A percentile compares a stretch with the other conserved stretches of the same genome.
These are phyloP conservation scores for Brachylomia viminalis DNA, from an alignment of 2,888 invertebrate genomes.

Conservation along the genomic window DNA sequence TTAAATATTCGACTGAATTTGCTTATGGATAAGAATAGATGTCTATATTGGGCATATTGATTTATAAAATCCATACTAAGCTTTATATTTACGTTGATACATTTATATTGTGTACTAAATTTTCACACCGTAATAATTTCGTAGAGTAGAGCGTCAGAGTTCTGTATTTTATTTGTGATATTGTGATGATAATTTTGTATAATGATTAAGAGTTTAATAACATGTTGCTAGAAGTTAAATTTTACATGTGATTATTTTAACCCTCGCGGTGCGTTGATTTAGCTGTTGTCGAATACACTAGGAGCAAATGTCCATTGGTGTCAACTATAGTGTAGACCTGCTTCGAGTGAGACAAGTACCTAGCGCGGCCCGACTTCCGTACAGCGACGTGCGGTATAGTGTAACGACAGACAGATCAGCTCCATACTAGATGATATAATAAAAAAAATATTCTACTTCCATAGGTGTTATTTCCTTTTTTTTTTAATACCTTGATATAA, in stretches of 20 bases:
- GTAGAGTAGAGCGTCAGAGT: conserved; percentile 70
- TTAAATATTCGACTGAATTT: conserved; percentile 74
- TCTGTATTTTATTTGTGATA: conserved; percentile 89
- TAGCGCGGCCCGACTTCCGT: conserved; percentile 36
- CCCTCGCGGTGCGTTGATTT: conserved; percentile 76
- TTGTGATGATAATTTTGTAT: conserved; percentile 88
- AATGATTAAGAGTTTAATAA: conserved; percentile 87
- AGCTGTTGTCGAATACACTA: conserved; percentile 58
- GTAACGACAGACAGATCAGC: conserved; percentile 1
- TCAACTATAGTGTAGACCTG: conserved; percentile 28
- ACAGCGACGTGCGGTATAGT: conserved; percentile 14
- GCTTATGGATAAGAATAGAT: conserved; percentile 68
- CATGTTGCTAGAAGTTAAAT: conserved; percentile 86
- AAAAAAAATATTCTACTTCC: conserved; percentile 43
- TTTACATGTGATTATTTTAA: conserved; percentile 83
- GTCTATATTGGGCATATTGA: conserved; percentile 64
- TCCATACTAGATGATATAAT: conserved; percentile 41
- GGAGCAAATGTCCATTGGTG: conserved; percentile 44
- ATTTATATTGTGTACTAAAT: conserved; percentile 68
- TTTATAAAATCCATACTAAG: conserved; percentile 67
- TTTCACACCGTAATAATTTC: conserved; percentile 63
- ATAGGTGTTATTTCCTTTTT: conserved; percentile 59
- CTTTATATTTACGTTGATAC: conserved; percentile 70
- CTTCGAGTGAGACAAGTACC: conserved; percentile 37
- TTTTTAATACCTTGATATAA: conserved; percentile 35